phyloP scores from a whole-genome alignment of 2,888 invertebrate species.

The Cephalotes varians region DNA sequence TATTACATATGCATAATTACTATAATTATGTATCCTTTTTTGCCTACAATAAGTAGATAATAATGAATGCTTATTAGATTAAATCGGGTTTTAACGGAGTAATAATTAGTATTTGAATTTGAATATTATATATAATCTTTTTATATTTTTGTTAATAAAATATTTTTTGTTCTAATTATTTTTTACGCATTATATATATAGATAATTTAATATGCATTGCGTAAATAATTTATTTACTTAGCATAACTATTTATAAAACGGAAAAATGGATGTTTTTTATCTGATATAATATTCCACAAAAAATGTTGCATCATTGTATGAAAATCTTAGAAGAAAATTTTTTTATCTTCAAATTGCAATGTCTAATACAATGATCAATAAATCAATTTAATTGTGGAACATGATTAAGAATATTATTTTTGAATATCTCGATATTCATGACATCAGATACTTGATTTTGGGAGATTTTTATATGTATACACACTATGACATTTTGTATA shows the following conservation, averaged over 20 bases:
- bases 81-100: no score
- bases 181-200: no score
- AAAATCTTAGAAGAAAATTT: neutral
- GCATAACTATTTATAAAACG: no score
- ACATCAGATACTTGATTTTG: neutral
- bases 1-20: neutral
- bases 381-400: neutral
- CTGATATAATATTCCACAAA: neutral
- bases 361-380: neutral
- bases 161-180: neutral
- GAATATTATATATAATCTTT: no score
- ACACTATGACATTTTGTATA: neutral
- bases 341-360: neutral
- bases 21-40: neutral
- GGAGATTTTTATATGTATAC: neutral
- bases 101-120: no score
- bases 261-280: neutral
- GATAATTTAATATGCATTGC: neutral
- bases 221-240: no score
- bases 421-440: neutral
- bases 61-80: neutral
- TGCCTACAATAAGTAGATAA: constrained; percentile 3
- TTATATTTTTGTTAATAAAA: no score
- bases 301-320: neutral
- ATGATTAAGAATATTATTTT: neutral